Conservation (phyloP, 2,797 vertebrate species). For the Lithobates sylvaticus region DNA sequence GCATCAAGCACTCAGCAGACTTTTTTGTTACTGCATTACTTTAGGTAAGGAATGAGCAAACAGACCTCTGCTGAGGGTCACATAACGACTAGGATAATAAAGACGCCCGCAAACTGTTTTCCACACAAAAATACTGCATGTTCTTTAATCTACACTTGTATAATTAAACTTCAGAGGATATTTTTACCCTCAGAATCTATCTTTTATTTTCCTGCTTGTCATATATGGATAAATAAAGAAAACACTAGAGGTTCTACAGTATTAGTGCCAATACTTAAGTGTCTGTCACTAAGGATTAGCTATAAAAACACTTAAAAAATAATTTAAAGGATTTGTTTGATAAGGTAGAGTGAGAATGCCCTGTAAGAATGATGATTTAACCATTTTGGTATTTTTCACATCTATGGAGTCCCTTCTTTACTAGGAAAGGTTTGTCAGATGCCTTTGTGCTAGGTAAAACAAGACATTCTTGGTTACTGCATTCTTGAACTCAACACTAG, state of each 20-base stretch:
- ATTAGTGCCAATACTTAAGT: not conserved
- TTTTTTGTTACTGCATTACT: not conserved
- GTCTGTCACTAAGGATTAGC: conserved; percentile 1
- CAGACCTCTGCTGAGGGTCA: conserved; percentile 20
- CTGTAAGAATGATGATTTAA: not conserved
- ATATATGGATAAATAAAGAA: not conserved
- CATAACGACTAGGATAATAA: not conserved
- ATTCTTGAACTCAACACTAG: not conserved
- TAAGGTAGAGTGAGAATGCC: not conserved
- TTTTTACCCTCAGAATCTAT: not conserved
- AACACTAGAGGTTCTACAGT: not conserved
- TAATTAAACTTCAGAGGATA: not conserved
- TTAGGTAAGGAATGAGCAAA: conserved; percentile 31
- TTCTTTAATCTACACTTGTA: not conserved
- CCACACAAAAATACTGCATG: not conserved
- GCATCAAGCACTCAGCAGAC: not conserved
- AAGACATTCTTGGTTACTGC: not conserved
- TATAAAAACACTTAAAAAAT: not conserved
- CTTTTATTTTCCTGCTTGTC: not conserved
- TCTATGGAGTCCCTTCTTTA: not conserved
- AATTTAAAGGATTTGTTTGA: not conserved
- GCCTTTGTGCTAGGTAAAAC: not conserved
- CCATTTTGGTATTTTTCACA: not conserved
- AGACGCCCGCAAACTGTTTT: not conserved
- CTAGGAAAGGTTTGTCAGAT: not conserved